These are phyloP conservation scores for Malurus alboscapulatus DNA, from an alignment of 2,113 vertebrate genomes.

Conservation along the genomic window DNA sequence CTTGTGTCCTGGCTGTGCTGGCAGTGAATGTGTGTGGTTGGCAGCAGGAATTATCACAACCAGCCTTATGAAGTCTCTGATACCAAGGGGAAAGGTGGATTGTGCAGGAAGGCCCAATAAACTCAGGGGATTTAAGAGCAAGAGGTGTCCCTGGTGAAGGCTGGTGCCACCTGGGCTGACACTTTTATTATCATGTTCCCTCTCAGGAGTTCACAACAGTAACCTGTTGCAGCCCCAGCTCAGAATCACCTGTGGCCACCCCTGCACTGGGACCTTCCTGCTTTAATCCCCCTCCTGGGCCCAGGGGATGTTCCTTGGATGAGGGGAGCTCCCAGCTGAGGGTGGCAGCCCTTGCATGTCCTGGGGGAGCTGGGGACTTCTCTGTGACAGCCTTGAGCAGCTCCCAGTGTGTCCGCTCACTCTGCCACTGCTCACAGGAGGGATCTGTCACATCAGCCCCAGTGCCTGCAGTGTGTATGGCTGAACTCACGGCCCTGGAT, in stretches of 20 bases:
- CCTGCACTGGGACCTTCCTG: background rate
- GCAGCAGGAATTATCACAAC: background rate
- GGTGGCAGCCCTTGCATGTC: background rate
- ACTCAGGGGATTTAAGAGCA: background rate
- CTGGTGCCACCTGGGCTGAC: background rate
- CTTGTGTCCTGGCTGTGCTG: background rate
- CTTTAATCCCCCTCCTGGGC: too few relatives aligned
- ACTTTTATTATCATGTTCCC: background rate
- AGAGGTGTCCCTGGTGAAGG: background rate
- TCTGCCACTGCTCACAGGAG: background rate
- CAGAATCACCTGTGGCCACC: fast-evolving
- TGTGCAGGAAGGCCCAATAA: background rate
- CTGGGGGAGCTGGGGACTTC: background rate
- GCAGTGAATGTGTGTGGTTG: background rate
- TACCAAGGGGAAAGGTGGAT: background rate
- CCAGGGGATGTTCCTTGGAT: background rate
- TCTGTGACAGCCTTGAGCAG: background rate
- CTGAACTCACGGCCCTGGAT: background rate
- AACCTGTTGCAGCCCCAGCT: background rate
- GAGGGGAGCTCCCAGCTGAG: background rate
- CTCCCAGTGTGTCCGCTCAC: fast-evolving
- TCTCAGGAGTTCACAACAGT: background rate
- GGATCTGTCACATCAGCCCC: background rate
- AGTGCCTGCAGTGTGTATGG: background rate
- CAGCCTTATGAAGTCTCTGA: background rate